Percentiles rank a stretch among this genome's conserved stretches.
Evolutionary conservation across 2,888 invertebrate species (phyloP).

Genomic region (Diarsia dahlii): DNA sequence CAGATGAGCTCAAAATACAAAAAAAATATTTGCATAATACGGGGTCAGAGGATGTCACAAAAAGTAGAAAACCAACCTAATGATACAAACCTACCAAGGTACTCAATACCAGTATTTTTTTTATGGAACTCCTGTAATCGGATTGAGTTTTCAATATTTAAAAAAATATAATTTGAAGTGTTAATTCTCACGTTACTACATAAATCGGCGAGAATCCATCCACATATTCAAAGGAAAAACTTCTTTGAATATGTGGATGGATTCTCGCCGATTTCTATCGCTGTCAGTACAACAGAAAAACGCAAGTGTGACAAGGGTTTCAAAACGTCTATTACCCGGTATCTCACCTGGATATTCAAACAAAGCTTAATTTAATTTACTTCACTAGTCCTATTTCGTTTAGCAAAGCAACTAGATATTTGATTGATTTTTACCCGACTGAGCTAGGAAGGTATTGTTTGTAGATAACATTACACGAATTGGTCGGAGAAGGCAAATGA

Average conservation of each 20-base stretch:
- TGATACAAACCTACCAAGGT: too few species aligned
- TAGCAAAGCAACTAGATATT: background rate
- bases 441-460: background rate
- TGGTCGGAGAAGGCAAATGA: background rate
- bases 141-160: too few species aligned
- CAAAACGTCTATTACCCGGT: background rate
- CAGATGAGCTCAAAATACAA: background rate
- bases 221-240: too few species aligned
- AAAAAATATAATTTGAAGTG: background rate
- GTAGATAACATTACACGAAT: background rate
- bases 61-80: too few species aligned
- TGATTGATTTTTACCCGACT: background rate
- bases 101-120: too few species aligned
- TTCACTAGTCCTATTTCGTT: background rate
- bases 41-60: too few species aligned
- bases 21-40: too few species aligned
- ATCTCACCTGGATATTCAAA: slow-evolving; percentile 26
- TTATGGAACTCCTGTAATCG: too few species aligned
- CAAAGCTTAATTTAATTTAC: background rate
- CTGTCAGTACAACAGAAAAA: background rate
- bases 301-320: slow-evolving; percentile 18
- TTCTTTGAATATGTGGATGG: background rate
- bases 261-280: background rate
- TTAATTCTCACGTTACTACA: background rate
- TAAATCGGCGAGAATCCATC: too few species aligned